phyloP scores from a whole-genome alignment of 2,113 vertebrate genomes.

The Prunella fulvescens region DNA sequence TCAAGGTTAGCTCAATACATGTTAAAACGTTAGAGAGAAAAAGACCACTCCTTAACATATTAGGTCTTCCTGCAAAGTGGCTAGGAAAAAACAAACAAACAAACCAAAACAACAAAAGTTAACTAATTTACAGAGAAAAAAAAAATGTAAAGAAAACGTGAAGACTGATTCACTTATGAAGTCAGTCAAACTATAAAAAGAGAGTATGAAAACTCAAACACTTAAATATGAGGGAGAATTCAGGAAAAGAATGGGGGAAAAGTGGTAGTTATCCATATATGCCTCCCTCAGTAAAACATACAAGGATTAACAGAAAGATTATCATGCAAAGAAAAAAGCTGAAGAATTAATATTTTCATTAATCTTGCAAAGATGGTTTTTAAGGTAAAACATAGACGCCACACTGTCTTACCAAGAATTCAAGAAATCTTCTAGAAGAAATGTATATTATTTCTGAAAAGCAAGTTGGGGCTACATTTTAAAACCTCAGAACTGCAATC shows the following conservation, averaged over 20 bases:
- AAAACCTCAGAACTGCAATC: neutral
- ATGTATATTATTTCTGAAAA: neutral
- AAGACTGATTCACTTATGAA: neutral
- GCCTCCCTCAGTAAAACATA: neutral
- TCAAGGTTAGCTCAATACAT: constrained; percentile 3
- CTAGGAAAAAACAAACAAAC: neutral
- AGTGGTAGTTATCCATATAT: neutral
- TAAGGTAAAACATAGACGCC: neutral
- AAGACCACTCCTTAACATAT: neutral
- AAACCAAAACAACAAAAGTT: neutral
- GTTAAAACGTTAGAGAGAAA: neutral
- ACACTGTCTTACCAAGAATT: neutral
- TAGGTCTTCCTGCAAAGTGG: neutral
- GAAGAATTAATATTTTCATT: neutral
- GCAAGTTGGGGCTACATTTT: neutral
- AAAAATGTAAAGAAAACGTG: neutral
- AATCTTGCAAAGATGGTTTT: neutral
- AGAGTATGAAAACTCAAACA: neutral
- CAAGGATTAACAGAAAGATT: neutral
- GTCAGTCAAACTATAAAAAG: neutral
- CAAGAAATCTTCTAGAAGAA: neutral
- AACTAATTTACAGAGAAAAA: neutral
- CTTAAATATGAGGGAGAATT: neutral
- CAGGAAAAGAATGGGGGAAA: neutral
- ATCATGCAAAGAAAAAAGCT: neutral